A percentile compares a stretch with the other conserved stretches of the same genome.
These are phyloP conservation scores for Ariopsis seemanni DNA, from an alignment of 2,113 vertebrate genomes.

Conservation along the genomic window DNA sequence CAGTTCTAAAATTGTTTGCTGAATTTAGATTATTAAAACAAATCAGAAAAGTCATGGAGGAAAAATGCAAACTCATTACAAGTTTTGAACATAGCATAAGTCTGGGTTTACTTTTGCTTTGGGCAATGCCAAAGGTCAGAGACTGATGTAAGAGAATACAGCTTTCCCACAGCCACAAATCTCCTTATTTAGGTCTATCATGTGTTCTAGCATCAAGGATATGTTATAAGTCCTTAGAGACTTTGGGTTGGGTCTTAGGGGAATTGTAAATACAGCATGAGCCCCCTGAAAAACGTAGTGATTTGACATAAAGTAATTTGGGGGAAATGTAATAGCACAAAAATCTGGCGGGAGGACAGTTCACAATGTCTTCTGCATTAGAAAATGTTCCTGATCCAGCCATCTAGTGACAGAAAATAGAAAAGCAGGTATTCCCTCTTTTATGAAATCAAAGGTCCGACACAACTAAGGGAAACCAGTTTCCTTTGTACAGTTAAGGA, in stretches of 20 bases:
- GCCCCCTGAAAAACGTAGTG: no score
- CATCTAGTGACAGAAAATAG: background rate
- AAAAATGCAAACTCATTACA: background rate
- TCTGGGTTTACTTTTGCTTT: background rate
- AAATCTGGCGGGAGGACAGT: no score
- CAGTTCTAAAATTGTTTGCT: background rate
- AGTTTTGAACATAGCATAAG: background rate
- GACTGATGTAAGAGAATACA: background rate
- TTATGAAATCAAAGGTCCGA: background rate
- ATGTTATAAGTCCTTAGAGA: constrained; percentile 10
- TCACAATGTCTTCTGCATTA: background rate
- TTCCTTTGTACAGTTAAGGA: background rate
- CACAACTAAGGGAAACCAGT: background rate
- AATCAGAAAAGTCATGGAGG: background rate
- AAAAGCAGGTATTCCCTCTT: background rate
- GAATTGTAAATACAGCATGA: background rate
- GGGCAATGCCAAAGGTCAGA: constrained; percentile 2
- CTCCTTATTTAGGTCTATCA: constrained; percentile 7
- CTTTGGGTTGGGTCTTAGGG: constrained; percentile 3
- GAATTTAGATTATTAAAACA: background rate
- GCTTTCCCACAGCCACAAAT: constrained; percentile 8
- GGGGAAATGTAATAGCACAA: no score
- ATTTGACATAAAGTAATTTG: no score
- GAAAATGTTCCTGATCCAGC: background rate
- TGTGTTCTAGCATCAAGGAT: background rate